Evolutionary conservation across 35 echinoderm and acorn worm species (phyloP), one percentile per base, ranked within the genome.

Genomic region (Stichopus chloronotus): DNA sequence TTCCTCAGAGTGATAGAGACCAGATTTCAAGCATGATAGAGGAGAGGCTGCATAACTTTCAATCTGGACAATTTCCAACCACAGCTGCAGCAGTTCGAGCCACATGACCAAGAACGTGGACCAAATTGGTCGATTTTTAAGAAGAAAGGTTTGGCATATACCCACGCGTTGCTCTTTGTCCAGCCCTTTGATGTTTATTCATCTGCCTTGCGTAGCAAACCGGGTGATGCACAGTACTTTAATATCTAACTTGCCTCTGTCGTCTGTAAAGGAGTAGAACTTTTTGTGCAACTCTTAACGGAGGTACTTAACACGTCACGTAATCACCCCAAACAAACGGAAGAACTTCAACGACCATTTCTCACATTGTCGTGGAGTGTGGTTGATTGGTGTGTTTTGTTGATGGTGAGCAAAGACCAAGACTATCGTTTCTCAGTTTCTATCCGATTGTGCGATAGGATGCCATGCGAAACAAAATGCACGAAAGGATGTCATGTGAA

Each of bases 21-120:
- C 87, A 89, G 59, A 89, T 89, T 0, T 89, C 87, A 0, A 23
- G 59, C 20, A 89, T 89, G 87, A 89, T 89, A 8, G 87, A 89
- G 57, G 65, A 65, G 61, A 58, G 65, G 65, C 87, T 89, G 5
- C 22, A 52, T 8, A 69, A 19, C 60, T 89, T 89, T 61, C 87
- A 89, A 22, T 59, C 57, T 6, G 87, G 87, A 52, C 87, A 89
- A 61, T 89, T 89, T 55, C 87, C 87, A 11, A 43, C 11, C 6
- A 54, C 43, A 6, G 22, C 57, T 43, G 52, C 55, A 53, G 11
- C 57, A 5, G 71, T 89, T 53, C 59, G 87, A 21, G 87, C 60
- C 57, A 89, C 87, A 89, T 89, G 25, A 89, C 87, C 60, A 52
- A 85, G 25, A 58, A 85, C 16, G 6, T 58, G 22, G 21, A 61